These are phyloP conservation scores for Neotoxoptera formosana DNA, from an alignment of 1,140 invertebrate genomes.

Conservation along the genomic window DNA sequence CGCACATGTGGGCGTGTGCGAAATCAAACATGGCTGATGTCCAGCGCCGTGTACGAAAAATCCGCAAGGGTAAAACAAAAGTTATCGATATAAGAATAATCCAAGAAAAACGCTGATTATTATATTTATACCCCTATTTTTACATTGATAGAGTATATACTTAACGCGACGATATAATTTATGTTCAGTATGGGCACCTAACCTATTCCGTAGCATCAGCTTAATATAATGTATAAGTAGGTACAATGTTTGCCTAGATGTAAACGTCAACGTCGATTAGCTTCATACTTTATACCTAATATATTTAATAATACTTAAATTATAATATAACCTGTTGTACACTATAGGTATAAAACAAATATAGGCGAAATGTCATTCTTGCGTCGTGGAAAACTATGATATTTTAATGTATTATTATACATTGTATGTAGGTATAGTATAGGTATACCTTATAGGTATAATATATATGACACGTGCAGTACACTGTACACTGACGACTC, in stretches of 20 bases:
- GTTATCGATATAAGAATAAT: slow-evolving; percentile 22
- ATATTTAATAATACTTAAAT: background rate
- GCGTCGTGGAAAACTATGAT: background rate
- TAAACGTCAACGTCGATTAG: background rate
- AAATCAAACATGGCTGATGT: slow-evolving; percentile 56
- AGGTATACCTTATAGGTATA: too few species aligned
- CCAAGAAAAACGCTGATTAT: background rate
- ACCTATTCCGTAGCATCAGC: background rate
- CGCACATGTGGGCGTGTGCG: slow-evolving; percentile 55
- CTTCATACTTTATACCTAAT: background rate
- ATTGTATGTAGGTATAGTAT: too few species aligned
- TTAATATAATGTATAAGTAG: too few species aligned
- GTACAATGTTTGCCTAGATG: background rate
- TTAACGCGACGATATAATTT: background rate
- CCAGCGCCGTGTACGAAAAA: slow-evolving; percentile 13
- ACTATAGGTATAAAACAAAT: background rate
- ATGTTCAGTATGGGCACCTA: background rate
- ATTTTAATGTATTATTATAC: background rate
- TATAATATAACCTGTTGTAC: background rate
- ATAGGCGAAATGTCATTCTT: background rate
- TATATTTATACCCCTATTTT: background rate
- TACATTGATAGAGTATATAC: background rate
- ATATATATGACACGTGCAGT: background rate
- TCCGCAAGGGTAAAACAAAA: background rate
- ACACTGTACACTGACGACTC: background rate